These are phyloP conservation scores for Drosophila kohkoa DNA, from an alignment of 1,140 invertebrate genomes.

Conservation along the genomic window DNA sequence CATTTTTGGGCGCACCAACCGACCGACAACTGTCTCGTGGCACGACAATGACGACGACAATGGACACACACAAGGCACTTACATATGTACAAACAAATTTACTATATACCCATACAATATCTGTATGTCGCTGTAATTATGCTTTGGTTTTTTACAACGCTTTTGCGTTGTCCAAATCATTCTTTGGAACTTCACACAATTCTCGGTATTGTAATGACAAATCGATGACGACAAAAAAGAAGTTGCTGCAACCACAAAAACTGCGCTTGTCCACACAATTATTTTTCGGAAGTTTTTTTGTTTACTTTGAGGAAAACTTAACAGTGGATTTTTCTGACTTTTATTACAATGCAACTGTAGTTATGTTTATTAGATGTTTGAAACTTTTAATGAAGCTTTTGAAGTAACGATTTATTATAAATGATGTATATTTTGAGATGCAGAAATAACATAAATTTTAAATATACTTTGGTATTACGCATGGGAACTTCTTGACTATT, in stretches of 20 bases:
- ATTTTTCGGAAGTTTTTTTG: background rate
- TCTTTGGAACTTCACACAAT: background rate
- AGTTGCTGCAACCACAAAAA: conserved; percentile 6
- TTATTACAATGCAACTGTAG: background rate
- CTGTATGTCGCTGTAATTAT: background rate
- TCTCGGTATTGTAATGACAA: conserved; percentile 15
- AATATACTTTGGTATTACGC: too few species aligned
- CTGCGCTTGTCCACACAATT: background rate
- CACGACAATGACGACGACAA: conserved; percentile 15
- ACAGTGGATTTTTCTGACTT: background rate
- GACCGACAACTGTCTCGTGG: conserved; percentile 15
- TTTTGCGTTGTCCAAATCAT: conserved; percentile 15
- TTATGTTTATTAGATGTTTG: too few species aligned
- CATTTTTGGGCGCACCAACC: conserved; percentile 35
- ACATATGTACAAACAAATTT: background rate
- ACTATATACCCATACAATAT: background rate
- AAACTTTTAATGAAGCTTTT: too few species aligned
- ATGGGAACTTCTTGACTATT: too few species aligned
- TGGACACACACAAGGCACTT: background rate
- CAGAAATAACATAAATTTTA: too few species aligned
- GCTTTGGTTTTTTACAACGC: background rate
- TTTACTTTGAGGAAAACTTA: background rate
- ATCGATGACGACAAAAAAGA: conserved; percentile 25
- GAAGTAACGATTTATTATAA: too few species aligned
- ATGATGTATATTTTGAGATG: too few species aligned